phyloP scores from a whole-genome alignment of 1,140 invertebrate genomes.

The Brachionus rubens region DNA sequence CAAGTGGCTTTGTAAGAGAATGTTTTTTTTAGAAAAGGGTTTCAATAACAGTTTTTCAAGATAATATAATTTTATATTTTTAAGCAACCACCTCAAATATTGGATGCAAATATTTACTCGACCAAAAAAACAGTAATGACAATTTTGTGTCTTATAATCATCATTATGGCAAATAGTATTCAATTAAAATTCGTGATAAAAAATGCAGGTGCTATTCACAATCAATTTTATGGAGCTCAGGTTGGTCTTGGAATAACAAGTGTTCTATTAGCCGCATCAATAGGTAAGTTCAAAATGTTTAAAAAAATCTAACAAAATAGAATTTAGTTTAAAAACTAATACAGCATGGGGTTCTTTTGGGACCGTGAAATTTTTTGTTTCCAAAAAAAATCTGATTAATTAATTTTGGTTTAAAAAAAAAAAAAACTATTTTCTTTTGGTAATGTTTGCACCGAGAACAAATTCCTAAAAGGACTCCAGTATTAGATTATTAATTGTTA shows the following conservation, averaged over 20 bases:
- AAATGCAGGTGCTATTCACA: conserved; percentile 21
- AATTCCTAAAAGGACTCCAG: conserved; percentile 19
- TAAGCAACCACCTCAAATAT: background rate
- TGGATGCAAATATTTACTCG: conserved; percentile 38
- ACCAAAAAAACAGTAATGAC: conserved; percentile 46
- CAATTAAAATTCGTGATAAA: conserved; percentile 40
- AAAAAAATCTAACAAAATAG: background rate
- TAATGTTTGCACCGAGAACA: too few relatives aligned
- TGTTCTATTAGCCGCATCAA: conserved; percentile 31
- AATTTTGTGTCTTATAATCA: conserved; percentile 41
- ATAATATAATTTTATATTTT: background rate
- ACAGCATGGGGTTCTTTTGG: conserved; percentile 37
- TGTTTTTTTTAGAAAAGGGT: background rate
- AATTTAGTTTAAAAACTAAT: conserved; percentile 13
- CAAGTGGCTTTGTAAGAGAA: too few relatives aligned
- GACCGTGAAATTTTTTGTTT: background rate
- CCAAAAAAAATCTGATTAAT: conserved; percentile 29
- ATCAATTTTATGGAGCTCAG: conserved; percentile 41
- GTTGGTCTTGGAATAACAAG: conserved; percentile 44
- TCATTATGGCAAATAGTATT: conserved; percentile 44
- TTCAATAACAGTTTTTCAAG: background rate
- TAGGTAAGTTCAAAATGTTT: background rate
- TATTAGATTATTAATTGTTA: background rate
- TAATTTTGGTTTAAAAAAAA: background rate
- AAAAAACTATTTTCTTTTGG: too few relatives aligned